Evolutionary conservation across 2,113 vertebrate genomes (phyloP).

Genomic region (Syngnathus typhle): DNA sequence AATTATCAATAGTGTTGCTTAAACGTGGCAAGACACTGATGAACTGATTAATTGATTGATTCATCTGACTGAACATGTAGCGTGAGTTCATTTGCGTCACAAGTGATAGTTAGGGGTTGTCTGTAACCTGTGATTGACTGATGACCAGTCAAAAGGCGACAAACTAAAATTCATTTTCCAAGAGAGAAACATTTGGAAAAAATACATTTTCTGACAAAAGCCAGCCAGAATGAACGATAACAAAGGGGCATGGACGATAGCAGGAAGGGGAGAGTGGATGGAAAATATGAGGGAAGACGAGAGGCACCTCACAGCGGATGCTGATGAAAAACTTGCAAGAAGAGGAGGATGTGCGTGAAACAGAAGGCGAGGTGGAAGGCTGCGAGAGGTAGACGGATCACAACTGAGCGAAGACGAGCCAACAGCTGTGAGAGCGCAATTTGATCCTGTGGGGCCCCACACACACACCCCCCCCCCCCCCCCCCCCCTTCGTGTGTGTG

Average conservation of each 20-base stretch:
- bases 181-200: background rate
- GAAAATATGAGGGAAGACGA: conserved; percentile 16
- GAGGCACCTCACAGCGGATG: conserved; percentile 22
- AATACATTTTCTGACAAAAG: background rate
- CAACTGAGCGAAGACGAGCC: conserved; percentile 54
- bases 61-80: no score
- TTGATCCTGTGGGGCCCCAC: conserved; percentile 66
- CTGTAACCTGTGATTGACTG: no score
- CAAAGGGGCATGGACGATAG: conserved; percentile 18
- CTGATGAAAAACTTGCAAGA: conserved; percentile 34
- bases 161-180: background rate
- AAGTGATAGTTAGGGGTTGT: no score
- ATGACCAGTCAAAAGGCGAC: background rate
- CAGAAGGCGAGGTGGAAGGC: conserved; percentile 65
- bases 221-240: conserved; percentile 23
- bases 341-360: conserved; percentile 42
- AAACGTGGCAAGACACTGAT: background rate
- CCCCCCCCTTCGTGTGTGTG: background rate
- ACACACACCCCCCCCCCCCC: conserved; percentile 37
- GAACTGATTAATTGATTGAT: background rate
- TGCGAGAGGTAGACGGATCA: conserved; percentile 64
- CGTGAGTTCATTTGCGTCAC: background rate
- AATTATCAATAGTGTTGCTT: background rate
- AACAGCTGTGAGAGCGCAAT: conserved; percentile 73
- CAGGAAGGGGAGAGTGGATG: conserved; percentile 8